Evolutionary conservation across 1,140 invertebrate species (phyloP), one percentile per base, ranked within the genome.

Genomic region (Aphaenogaster rudis): DNA sequence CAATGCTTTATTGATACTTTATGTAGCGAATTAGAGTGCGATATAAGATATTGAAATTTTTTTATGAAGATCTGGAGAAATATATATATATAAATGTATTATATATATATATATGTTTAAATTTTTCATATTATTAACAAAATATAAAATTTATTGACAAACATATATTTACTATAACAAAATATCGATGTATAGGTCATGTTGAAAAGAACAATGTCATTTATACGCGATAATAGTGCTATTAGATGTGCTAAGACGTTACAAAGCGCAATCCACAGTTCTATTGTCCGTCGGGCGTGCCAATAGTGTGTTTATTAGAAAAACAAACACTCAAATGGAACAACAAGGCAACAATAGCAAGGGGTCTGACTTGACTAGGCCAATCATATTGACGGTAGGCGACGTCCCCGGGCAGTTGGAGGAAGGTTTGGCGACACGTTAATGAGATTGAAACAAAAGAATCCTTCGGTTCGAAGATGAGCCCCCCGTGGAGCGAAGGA

Each of bases 381-480:
- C 48, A 64, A 42, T 86, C 79, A 86, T 28, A 28, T 86, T 69
- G 88, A 90, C 80, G 87, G 86, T 85, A 52, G 81, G 78, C 78
- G 84, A 87, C 77, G 81, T 82, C 81, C 79, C 36, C 69, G 39
- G 71, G 84, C 78, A 64, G 77, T 76, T 87, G 87, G 89, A 89
- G 87, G 88, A 89, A 93, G 92, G 91, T 94, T 94, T 92, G 93
- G 93, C 93, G 94, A 94, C 93, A 92, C 94, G 93, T 95, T 95
- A 95, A 95, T 95, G 94, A 95, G 94, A 88, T 91, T 93, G 94
- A 95, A 95, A 95, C 95, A 95, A 95, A 95, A 95, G 95, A 94
- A 94, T 94, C 91, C 89, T 88, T 78, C 77, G 86, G 71, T 66
- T 88, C 90, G 87, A 86, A 59, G 66, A 64, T 50, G 11, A 77